A percentile compares a stretch with the other conserved stretches of the same genome.
Evolutionary conservation across 2,113 vertebrate genomes (phyloP).

Genomic region (Amazona guildingii): DNA sequence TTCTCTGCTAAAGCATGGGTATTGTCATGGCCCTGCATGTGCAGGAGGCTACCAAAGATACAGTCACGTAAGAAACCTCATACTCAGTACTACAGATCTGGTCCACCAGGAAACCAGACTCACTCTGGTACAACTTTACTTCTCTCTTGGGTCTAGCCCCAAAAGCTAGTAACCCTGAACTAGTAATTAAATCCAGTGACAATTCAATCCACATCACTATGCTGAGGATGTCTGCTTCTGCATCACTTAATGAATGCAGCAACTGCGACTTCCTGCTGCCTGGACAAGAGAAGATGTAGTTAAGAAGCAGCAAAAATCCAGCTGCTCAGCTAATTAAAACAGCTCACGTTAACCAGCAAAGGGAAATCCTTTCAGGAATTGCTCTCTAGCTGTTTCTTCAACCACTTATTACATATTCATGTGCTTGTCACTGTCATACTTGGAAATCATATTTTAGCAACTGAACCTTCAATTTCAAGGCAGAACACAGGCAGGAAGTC

Average conservation of each 20-base stretch:
- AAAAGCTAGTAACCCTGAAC: neutral
- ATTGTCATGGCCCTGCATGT: fast-evolving
- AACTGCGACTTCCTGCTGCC: neutral
- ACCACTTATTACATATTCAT: slow-evolving; percentile 33
- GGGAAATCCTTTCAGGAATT: slow-evolving; percentile 35
- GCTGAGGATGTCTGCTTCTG: neutral
- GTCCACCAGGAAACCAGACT: neutral
- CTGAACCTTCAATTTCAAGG: slow-evolving; percentile 18
- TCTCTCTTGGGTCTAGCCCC: neutral
- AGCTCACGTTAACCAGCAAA: slow-evolving; percentile 4
- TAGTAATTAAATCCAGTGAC: neutral
- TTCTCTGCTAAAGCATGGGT: neutral
- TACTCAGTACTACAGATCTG: neutral
- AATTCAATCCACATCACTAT: slow-evolving; percentile 20
- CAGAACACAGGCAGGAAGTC: neutral
- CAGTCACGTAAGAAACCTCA: neutral
- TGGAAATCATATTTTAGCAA: neutral
- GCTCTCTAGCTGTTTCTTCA: slow-evolving; percentile 36
- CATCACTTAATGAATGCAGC: neutral
- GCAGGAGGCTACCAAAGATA: neutral
- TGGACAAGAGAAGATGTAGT: neutral
- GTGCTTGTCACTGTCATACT: slow-evolving; percentile 33
- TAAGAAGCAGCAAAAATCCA: slow-evolving; percentile 53
- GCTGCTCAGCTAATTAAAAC: slow-evolving; percentile 48
- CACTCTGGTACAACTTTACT: neutral